Base-by-base conservation (phyloP, 2,113 vertebrate species). In the Leuciscus idus region DNA sequence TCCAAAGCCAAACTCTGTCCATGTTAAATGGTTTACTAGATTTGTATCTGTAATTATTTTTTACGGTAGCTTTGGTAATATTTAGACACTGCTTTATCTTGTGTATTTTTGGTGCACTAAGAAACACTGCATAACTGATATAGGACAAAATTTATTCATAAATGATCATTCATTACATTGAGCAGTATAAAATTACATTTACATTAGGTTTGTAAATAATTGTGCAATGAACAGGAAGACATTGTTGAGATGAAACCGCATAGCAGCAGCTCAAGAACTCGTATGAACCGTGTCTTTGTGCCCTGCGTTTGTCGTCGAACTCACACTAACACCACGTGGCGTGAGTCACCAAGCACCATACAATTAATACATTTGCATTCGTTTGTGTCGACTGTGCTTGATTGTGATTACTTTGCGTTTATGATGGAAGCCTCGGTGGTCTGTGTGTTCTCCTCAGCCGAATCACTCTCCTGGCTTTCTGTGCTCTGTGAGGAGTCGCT, bases 361-460 rank as follows among this genome's bases (percentile, higher is more conserved):
- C 66, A 36, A 26, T 72, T 59, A 39, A 59, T 62, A 82, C 39
- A 72, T 52, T 59, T 55, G 57, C 77, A 75, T 85, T 89, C 73
- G 78, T 91, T 59, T 85, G 74, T 74, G 88, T 80, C 61, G 61
- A 72, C 79, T 48, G 55, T 75, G 50, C 46, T 74, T 39, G 28
- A 21, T 39, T 6, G 6, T 6, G 66, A 82, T 92, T 93, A 94
- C 89, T 94, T 95, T 89, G 94, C 94, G 3, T 90, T 92, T 84
- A 94, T 79, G 68, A 95, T 89, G 8, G 94, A 90, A 23, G 87
- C 64, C 15, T 92, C 90, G 48, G 89, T 88, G 88, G 80, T 5
- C 30, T 88, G 89, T 0, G 82, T 68, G 39, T 1, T 89, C 2
- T 88, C 46, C 86, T 94, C 93, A 12, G 89, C 89, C 0, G 91